A percentile compares a stretch with the other conserved stretches of the same genome.
These are phyloP conservation scores for Eulacestoma nigropectus DNA, from an alignment of 2,113 vertebrate genomes.

Conservation along the genomic window DNA sequence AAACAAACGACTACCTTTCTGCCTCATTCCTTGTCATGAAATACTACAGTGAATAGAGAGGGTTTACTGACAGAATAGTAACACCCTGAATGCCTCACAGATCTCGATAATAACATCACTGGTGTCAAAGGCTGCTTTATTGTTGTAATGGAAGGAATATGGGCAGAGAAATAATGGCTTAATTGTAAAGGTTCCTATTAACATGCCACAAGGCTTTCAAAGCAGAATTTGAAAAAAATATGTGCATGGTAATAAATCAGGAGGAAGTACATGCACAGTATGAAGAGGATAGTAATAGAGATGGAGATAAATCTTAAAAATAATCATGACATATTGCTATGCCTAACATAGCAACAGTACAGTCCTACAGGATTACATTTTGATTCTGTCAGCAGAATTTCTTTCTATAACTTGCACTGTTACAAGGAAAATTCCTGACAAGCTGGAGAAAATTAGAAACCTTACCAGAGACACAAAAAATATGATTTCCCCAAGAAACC, in stretches of 20 bases:
- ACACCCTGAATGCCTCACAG: neutral
- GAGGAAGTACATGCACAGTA: neutral
- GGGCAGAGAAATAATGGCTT: neutral
- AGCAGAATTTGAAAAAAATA: neutral
- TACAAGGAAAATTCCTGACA: neutral
- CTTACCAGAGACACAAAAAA: neutral
- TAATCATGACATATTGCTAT: neutral
- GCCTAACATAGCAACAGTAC: neutral
- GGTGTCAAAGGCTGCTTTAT: neutral
- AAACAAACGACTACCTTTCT: neutral
- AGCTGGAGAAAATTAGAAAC: neutral
- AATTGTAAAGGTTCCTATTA: neutral
- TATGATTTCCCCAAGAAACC: neutral
- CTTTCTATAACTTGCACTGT: neutral
- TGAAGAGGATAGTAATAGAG: neutral
- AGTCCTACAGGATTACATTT: slow-evolving; percentile 2
- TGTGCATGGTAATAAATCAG: neutral
- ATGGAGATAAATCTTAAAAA: neutral
- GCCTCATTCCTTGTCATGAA: neutral
- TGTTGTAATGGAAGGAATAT: neutral
- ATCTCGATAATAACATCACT: neutral
- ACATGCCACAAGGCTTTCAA: neutral
- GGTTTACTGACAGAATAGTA: neutral
- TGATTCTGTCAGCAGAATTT: slow-evolving; percentile 3
- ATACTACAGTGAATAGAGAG: neutral